Base-by-base conservation (phyloP, 2,888 invertebrate genomes). In the Lampropteryx suffumata region DNA sequence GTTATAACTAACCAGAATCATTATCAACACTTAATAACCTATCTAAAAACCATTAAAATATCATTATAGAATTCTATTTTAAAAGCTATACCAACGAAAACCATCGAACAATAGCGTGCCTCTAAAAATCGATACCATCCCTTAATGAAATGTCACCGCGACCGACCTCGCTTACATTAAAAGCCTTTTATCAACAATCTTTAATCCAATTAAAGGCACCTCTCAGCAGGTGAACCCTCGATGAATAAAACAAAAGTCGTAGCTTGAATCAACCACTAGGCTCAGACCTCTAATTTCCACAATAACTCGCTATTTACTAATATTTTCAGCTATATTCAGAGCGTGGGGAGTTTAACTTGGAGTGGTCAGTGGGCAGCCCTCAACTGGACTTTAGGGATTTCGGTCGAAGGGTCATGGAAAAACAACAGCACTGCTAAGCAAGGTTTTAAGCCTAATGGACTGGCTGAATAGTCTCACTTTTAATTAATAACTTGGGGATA, bases 191-290 rank as follows among this genome's bases (percentile, higher is more conserved):
- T 87, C 84, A 81, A 80, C 78, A 74, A 83, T 82, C 83, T 84
- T 81, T 85, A 85, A 88, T 88, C 83, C 82, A 84, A 87, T 86
- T 85, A 85, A 79, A 66, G 67, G 73, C 67, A 73, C 72, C 84
- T 82, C 82, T 82, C 78, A 76, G 73, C 77, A 80, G 78, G 77
- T 79, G 75, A 65, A 73, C 65, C 73, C 65, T 70, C 61, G 63
- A 73, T 85, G 84, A 84, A 89, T 87, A 84, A 86, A 80, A 85
- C 84, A 88, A 83, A 79, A 82, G 81, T 74, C 74, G 65, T 60
- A 64, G 61, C 67, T 63, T 61, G 55, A 48, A 53, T 41, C 61
- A 50, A 55, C 84, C 81, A 81, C 12, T 57, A 39, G 44, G 28
- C 13, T 5, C 10, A 54, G 79, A 73, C 39, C 79, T 52, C 26